Percentiles rank a stretch among this genome's conserved stretches.
Conservation (phyloP, 2,113 vertebrate genomes). For the Zapornia atra region DNA sequence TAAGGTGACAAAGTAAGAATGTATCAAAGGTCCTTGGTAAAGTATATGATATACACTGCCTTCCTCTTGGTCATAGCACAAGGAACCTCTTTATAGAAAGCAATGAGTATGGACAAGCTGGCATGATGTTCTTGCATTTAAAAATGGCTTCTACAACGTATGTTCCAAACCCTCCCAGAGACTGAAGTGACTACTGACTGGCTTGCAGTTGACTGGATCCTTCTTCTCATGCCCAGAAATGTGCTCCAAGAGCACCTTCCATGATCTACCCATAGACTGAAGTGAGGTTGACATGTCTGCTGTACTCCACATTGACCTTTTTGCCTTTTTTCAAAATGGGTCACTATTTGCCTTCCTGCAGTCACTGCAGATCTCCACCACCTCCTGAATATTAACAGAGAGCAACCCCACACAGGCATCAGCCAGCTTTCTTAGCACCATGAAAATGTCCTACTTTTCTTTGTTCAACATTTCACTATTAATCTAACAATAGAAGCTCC, state of each 20-base stretch:
- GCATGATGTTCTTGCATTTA: not conserved
- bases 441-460: not conserved
- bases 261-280: not conserved
- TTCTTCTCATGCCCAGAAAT: not conserved
- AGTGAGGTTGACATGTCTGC: not conserved
- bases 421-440: not conserved
- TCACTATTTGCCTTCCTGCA: not conserved
- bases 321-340: not conserved
- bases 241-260: not conserved
- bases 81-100: not conserved
- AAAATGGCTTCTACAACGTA: not conserved
- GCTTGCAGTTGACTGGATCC: not conserved
- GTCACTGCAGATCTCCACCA: not conserved
- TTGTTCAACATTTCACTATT: not conserved
- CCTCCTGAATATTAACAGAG: not conserved
- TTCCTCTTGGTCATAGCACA: not conserved
- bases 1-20: not conserved
- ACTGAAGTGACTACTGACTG: not conserved
- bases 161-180: not conserved
- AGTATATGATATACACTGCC: not conserved
- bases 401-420: not conserved
- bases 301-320: not conserved
- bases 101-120: not conserved
- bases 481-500: not conserved
- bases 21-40: not conserved